Evolutionary conservation across 2,797 vertebrate species (phyloP).

Genomic region (Lycodopsis pacificus): DNA sequence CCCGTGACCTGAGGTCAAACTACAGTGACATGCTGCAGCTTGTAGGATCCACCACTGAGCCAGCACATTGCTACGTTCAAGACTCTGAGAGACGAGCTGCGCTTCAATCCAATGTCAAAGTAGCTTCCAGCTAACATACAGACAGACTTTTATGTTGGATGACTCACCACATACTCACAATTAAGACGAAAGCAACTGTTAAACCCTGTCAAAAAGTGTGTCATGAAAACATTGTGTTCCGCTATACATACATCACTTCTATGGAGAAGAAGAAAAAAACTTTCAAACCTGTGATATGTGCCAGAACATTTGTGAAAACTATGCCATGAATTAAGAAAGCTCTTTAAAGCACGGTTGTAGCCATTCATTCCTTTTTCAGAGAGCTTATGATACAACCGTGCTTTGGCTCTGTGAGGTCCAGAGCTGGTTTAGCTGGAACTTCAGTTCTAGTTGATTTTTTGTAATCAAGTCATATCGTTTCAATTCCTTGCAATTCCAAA

Average conservation of each 20-base stretch:
- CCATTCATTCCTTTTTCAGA: conserved; percentile 6
- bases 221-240: conserved; percentile 12
- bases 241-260: conserved; percentile 16
- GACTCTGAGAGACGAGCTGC: conserved; percentile 55
- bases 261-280: not conserved
- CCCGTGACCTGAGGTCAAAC: conserved; percentile 84
- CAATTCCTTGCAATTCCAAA: conserved; percentile 53
- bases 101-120: conserved; percentile 40
- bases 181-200: conserved; percentile 47
- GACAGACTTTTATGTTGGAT: conserved; percentile 28
- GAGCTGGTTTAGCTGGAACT: conserved; percentile 10
- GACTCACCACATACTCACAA: conserved; percentile 43
- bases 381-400: conserved; percentile 13
- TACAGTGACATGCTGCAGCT: conserved; percentile 81
- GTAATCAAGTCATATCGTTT: conserved; percentile 43
- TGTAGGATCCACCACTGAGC: conserved; percentile 74
- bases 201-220: conserved; percentile 22
- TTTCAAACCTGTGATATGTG: not conserved
- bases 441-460: conserved; percentile 27
- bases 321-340: conserved; percentile 1
- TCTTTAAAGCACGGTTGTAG: not conserved
- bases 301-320: not conserved
- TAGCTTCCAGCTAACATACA: conserved; percentile 23
- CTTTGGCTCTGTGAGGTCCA: conserved; percentile 21
- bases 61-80: conserved; percentile 63